Evolutionary conservation across 2,113 vertebrate species (phyloP).

Genomic region (Cettia cetti): DNA sequence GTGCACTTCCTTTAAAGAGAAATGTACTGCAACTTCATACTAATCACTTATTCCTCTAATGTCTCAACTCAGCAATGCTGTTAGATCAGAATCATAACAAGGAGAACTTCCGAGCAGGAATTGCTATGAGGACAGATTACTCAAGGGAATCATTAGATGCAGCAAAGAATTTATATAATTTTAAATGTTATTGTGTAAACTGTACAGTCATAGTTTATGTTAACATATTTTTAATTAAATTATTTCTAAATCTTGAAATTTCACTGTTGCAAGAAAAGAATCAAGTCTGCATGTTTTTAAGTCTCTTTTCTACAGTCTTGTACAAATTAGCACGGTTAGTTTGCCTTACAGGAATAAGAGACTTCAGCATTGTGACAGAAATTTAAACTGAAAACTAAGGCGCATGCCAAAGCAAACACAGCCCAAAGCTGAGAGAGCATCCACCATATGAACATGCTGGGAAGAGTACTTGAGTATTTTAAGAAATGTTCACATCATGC

Average conservation of each 20-base stretch:
- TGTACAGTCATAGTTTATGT: neutral
- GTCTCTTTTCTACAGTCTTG: neutral
- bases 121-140: neutral
- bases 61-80: neutral
- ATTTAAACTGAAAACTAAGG: neutral
- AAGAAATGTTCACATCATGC: neutral
- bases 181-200: neutral
- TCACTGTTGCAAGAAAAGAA: neutral
- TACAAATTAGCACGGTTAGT: neutral
- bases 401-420: neutral
- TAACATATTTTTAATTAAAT: neutral
- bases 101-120: neutral
- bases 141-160: neutral
- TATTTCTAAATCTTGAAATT: neutral
- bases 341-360: neutral
- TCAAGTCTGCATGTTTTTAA: neutral
- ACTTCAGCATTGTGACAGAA: neutral
- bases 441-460: neutral
- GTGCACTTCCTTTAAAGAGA: neutral
- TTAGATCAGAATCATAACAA: neutral
- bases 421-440: neutral
- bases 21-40: neutral
- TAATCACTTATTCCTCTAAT: neutral
- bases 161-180: neutral
- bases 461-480: neutral